phyloP scores from a whole-genome alignment of 37 sponge, comb jelly and placozoan species.

The Amphimedon queenslandica region DNA sequence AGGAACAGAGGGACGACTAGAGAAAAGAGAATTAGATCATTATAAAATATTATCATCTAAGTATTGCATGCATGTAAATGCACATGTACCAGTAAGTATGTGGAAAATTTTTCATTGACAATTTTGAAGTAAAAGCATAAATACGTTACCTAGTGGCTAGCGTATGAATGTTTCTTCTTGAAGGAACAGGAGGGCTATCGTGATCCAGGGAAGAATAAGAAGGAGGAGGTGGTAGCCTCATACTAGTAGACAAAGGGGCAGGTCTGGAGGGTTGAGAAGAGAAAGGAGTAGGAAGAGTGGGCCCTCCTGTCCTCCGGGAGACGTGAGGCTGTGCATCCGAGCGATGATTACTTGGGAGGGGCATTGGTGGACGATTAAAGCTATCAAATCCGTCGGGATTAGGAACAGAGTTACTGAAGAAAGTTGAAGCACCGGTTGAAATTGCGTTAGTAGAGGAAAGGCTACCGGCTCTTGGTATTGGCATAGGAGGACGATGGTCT shows the following conservation, averaged over 20 bases:
- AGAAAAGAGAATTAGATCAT: no score
- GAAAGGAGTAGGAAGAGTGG: neutral
- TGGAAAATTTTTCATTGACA: no score
- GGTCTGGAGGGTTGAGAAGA: slow-evolving; percentile 4
- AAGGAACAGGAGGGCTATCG: neutral
- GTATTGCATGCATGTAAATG: no score
- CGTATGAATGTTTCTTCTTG: no score
- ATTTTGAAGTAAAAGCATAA: no score
- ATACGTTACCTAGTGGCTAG: no score
- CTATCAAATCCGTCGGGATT: no score
- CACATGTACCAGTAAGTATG: no score
- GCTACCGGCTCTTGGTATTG: neutral
- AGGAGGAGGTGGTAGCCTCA: neutral
- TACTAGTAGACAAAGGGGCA: neutral
- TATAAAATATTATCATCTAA: no score
- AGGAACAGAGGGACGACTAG: no score
- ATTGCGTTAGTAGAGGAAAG: neutral
- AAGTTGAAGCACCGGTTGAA: no score
- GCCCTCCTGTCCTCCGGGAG: neutral
- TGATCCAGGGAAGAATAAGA: neutral
- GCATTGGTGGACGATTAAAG: slow-evolving; percentile 6
- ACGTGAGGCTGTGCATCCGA: no score
- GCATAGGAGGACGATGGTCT: neutral
- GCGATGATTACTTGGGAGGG: slow-evolving; percentile 1
- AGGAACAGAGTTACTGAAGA: neutral